These are phyloP conservation scores for Macrochelys suwanniensis DNA, from an alignment of 2,797 vertebrate species.

Conservation along the genomic window DNA sequence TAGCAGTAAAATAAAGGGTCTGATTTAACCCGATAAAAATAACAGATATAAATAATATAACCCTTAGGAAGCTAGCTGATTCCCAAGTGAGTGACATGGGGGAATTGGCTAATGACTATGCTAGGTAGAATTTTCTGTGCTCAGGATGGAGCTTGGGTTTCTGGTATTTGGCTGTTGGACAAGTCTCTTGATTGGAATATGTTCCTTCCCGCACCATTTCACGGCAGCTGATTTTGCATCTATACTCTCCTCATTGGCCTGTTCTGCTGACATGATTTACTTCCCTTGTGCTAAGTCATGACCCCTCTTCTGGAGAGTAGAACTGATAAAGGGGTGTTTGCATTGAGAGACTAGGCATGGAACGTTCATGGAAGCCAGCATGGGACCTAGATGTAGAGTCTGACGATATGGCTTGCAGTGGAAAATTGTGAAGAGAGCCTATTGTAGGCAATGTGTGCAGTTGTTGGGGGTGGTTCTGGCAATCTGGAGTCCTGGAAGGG, in stretches of 20 bases:
- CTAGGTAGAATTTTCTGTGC: fast-evolving
- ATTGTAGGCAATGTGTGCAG: neutral
- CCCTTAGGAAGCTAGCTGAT: neutral
- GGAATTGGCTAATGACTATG: neutral
- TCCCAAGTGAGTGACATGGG: neutral
- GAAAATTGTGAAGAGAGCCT: neutral
- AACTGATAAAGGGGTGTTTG: neutral
- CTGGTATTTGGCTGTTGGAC: neutral
- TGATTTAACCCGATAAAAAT: neutral
- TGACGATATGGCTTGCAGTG: no score
- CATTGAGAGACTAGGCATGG: neutral
- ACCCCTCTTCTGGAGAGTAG: neutral
- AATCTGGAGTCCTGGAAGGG: neutral
- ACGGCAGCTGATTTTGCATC: neutral
- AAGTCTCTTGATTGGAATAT: neutral
- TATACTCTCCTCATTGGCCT: neutral
- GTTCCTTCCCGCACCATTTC: neutral
- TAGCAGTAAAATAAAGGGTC: neutral
- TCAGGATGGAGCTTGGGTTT: neutral
- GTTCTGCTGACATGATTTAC: neutral
- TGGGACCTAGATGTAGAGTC: neutral
- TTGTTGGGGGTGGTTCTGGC: fast-evolving
- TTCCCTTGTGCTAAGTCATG: neutral
- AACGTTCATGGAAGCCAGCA: neutral
- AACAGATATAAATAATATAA: neutral